These are phyloP conservation scores for Pectinophora gossypiella DNA, from an alignment of 1,140 invertebrate species.

Conservation along the genomic window DNA sequence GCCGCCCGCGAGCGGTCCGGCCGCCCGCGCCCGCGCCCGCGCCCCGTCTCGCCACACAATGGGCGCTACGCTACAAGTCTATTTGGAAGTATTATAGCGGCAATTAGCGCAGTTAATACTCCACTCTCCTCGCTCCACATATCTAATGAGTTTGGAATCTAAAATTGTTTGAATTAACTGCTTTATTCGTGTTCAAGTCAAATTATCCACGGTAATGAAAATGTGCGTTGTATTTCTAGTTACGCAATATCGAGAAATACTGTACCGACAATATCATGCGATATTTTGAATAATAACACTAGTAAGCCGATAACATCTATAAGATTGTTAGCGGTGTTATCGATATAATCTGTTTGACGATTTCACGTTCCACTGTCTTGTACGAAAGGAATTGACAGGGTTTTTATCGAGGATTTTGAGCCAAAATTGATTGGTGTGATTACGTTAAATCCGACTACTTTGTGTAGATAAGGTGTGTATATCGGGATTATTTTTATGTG, in stretches of 20 bases:
- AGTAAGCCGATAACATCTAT: neutral
- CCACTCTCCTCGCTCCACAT: slow-evolving; percentile 1
- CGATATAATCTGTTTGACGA: neutral
- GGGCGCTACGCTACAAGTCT: slow-evolving; percentile 43
- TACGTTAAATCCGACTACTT: slow-evolving; percentile 22
- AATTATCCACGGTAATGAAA: neutral
- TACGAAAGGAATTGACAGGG: slow-evolving; percentile 14
- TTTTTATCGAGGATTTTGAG: slow-evolving; percentile 34
- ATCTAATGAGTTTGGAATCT: slow-evolving; percentile 9
- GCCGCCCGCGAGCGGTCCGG: slow-evolving; percentile 24
- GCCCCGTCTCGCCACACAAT: slow-evolving; percentile 33
- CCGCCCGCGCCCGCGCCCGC: slow-evolving; percentile 37
- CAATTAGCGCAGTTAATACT: slow-evolving; percentile 49
- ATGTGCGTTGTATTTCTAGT: slow-evolving; percentile 27
- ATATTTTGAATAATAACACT: slow-evolving; percentile 32
- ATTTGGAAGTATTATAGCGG: slow-evolving; percentile 39
- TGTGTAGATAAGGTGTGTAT: slow-evolving; percentile 22
- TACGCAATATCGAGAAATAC: slow-evolving; percentile 16
- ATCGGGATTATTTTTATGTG: neutral
- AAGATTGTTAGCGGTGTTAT: neutral
- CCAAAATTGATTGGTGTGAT: slow-evolving; percentile 45
- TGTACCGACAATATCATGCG: slow-evolving; percentile 23
- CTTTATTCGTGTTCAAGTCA: slow-evolving; percentile 22
- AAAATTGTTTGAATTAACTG: slow-evolving; percentile 24
- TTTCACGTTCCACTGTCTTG: neutral